Percentiles rank a stretch among this genome's conserved stretches.
Conservation (phyloP, 1,140 invertebrate species). For the Drosophila orosa region DNA sequence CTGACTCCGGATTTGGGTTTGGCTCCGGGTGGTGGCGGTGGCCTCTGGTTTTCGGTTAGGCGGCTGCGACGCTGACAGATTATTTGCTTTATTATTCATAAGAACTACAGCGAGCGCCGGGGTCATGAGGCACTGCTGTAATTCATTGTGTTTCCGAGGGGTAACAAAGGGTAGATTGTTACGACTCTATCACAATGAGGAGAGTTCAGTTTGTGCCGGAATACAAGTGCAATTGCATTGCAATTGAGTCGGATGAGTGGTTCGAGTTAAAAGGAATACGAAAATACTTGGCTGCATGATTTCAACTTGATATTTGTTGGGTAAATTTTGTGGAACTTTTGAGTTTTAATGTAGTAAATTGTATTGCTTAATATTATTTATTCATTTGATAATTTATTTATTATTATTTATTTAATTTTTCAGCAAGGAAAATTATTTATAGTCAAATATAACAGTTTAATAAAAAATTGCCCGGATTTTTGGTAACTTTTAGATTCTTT, state of each 20-base stretch:
- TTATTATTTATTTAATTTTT: background rate
- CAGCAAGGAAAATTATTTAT: too few species aligned
- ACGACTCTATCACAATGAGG: conserved; percentile 31
- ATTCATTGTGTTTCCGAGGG: conserved; percentile 48
- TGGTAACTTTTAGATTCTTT: background rate
- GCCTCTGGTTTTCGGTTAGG: conserved; percentile 53
- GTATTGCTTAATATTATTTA: background rate
- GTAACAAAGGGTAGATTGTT: conserved; percentile 52
- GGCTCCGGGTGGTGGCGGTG: conserved; percentile 39
- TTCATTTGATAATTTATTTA: background rate
- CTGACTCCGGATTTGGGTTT: conserved; percentile 26
- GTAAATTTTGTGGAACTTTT: background rate
- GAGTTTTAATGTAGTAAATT: background rate
- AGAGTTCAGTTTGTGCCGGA: background rate
- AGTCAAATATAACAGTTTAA: too few species aligned
- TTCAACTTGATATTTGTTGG: background rate
- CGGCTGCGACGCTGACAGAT: conserved; percentile 80
- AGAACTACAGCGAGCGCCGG: conserved; percentile 52
- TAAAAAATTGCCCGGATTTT: too few species aligned
- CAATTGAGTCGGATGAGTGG: conserved; percentile 17
- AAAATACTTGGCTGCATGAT: background rate
- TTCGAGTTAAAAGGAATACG: background rate
- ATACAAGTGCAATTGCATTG: conserved; percentile 21
- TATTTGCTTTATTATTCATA: conserved; percentile 83
- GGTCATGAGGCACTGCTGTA: conserved; percentile 42